Conservation (phyloP, 2,797 vertebrate genomes). For the Pampus argenteus region DNA sequence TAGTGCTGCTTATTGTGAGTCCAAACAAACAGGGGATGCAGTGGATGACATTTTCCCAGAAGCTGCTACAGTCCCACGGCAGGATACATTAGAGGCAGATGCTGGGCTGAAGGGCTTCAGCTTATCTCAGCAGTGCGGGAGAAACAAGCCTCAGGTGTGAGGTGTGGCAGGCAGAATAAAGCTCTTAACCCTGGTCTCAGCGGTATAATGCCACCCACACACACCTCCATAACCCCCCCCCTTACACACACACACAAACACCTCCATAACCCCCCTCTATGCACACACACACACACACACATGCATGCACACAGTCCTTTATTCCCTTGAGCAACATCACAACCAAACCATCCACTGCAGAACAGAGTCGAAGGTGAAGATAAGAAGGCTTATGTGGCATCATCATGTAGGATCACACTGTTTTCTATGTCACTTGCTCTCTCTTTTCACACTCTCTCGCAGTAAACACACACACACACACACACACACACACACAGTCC, state of each 20-base stretch:
- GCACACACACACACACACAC: background rate
- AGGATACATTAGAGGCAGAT: slow-evolving; percentile 2
- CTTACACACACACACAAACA: background rate
- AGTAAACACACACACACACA: slow-evolving; percentile 13
- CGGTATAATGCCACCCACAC: slow-evolving; percentile 7
- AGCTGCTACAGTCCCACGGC: background rate
- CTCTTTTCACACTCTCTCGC: background rate
- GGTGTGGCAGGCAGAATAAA: slow-evolving; percentile 37
- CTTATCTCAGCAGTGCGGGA: slow-evolving; percentile 28
- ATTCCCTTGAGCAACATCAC: slow-evolving; percentile 28
- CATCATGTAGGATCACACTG: slow-evolving; percentile 29
- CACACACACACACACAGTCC: slow-evolving; percentile 17
- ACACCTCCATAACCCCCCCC: background rate
- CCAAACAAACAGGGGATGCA: slow-evolving; percentile 10
- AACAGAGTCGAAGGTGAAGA: slow-evolving; percentile 31
- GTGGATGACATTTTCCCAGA: slow-evolving; percentile 15
- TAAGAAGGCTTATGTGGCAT: slow-evolving; percentile 43
- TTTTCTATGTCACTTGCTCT: slow-evolving; percentile 4
- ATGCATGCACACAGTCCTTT: slow-evolving; percentile 14
- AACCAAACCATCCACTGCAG: background rate
- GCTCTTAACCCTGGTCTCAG: slow-evolving; percentile 51
- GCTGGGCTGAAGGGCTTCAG: background rate
- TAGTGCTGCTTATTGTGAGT: slow-evolving; percentile 1
- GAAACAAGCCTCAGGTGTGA: slow-evolving; percentile 46
- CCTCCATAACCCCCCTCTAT: background rate